Base-by-base conservation (phyloP, 1,140 invertebrate species). In the Holotrichia oblita region DNA sequence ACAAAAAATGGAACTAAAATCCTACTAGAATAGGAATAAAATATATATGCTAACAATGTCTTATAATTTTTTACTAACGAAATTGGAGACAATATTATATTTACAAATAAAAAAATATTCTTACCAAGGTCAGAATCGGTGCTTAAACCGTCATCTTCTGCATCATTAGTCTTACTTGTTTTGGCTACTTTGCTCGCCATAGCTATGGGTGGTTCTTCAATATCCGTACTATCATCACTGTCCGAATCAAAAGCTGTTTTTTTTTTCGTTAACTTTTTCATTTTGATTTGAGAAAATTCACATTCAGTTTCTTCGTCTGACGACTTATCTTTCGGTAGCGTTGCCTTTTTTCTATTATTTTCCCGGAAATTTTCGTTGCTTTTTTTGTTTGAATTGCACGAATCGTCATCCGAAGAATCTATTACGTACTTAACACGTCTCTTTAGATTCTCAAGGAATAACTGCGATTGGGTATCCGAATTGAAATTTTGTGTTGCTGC, bases 391-490 rank as follows among this genome's bases (percentile, higher is more conserved):
- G 2, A 4, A 69, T 69, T 27, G n/a, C 34, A 1, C 8, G 27
- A 41, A 17, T 74, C 73, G 6, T 74, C 73, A 41, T 74, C 73
- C 3, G 73, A 73, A 3, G 72, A 41, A 20, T 8, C 14, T 10
- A 74, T 41, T 27, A 10, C 61, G 40, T 74, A 20, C n/a, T 34
- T 20, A 34, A 41, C 42, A 22, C 64, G 34, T 12, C 41, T 14
- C 12, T 73, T 12, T 22, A 78, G 17, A 9, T 73, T 61, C 3
- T 1, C 8, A 42, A 78, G 4, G n/a, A 72, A 64, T 34, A 78
- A 42, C 22, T 72, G 77, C 22, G 77, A 78, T 27, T 78, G 34
- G 12, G 73, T 12, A 41, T 74, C 73, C 8, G 73, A 74, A 74
- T 42, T n/a, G 6, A 74, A 40, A 41, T 42, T 14, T 41, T 74